Base-by-base conservation (phyloP, 2,888 invertebrate species). In the Clivina fossor region DNA sequence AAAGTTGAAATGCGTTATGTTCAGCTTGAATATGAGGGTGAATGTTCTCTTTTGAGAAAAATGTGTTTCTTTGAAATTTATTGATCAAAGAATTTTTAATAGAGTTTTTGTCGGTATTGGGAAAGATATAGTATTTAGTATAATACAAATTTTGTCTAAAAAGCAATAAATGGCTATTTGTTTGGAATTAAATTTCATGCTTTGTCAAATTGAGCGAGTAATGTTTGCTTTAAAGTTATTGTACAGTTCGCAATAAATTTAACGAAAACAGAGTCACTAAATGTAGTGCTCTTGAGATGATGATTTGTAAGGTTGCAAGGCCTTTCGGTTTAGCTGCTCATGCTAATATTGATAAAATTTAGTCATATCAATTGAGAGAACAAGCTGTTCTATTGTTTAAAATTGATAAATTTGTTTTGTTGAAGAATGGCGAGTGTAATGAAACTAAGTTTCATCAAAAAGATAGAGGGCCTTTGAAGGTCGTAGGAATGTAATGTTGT, bases 381-480 rank as follows among this genome's bases (percentile, higher is more conserved):
- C 22, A 41, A 41, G 22, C 41, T 41, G 41, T n/a, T 2, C n/a
- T 22, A 8, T n/a, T 22, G 4, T 41, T 41, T 20, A 22, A 20
- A 41, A 3, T 40, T 1, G 40, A 18, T 40, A 20, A 40, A 19
- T 19, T 40, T 15, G 24, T 24, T 41, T 24, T 41, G 13, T 24
- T 41, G n/a, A 2, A 24, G 24, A 41, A 24, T 7, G 41, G 24
- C 4, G 41, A 44, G 13, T 30, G 44, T 18, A 40, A 40, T 40
- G n/a, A 44, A 18, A 44, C 44, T 11, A 44, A 44, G 44, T 30
- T 44, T 30, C 18, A 44, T 28, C 44, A 28, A 30, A 44, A 44
- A 30, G 26, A 16, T 4, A 44, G 18, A 44, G 44, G 30, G 1
- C 44, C 44, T 3, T 8, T 28, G 26, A 44, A 19, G 15, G 26